Evolutionary conservation across 2,113 vertebrate species (phyloP).

Genomic region (Colinus virginianus): DNA sequence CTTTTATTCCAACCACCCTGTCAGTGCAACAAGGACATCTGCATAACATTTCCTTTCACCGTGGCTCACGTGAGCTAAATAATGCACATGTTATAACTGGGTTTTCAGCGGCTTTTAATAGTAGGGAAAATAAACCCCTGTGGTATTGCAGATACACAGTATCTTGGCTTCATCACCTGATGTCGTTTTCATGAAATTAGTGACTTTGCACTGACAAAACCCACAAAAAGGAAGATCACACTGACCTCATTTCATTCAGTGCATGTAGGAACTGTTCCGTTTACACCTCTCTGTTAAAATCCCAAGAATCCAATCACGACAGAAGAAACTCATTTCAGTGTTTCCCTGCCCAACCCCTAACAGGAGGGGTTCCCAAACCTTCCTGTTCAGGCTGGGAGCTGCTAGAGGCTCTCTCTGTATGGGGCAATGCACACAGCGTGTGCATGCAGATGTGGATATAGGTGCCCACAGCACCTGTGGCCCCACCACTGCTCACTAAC

Average conservation of each 20-base stretch:
- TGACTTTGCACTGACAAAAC: constrained; percentile 16
- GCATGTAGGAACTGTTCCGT: neutral
- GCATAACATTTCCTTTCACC: constrained; percentile 5
- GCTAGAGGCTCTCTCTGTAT: neutral
- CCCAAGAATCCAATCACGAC: neutral
- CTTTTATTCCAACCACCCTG: constrained; percentile 1
- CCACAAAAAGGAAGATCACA: neutral
- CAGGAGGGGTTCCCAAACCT: neutral
- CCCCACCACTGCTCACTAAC: accelerated
- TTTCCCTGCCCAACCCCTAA: neutral
- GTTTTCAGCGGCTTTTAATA: constrained; percentile 39
- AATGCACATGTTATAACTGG: neutral
- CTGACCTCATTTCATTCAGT: neutral
- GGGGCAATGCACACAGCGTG: neutral
- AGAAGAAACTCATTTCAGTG: neutral
- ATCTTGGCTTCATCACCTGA: neutral
- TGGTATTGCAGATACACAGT: neutral
- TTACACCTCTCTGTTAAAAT: neutral
- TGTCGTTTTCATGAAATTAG: constrained; percentile 35
- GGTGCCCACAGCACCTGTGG: accelerated
- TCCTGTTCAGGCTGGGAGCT: neutral
- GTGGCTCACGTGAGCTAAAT: neutral
- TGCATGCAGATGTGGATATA: neutral
- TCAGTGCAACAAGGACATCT: constrained; percentile 16
- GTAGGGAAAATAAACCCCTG: constrained; percentile 39